Base-by-base conservation (phyloP, 2,113 vertebrate species). In the Dolichotis patagonum region DNA sequence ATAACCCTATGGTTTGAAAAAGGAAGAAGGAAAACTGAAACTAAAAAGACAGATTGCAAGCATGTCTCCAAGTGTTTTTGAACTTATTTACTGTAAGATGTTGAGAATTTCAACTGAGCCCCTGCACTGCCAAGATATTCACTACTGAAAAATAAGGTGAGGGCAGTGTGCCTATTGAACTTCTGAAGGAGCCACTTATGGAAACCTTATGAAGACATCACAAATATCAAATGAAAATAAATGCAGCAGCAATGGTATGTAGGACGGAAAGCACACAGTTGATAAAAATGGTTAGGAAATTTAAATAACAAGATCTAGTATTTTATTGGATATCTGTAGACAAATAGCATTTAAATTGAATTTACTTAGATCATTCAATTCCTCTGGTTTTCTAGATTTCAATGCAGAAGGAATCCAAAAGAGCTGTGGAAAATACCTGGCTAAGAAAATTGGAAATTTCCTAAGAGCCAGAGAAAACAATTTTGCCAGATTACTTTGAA, bases 401-500 rank as follows among this genome's bases (percentile, higher is more conserved):
- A 77, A 1, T 58, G 6, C 83, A 30, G 30, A 95, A 82, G 38
- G 86, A 88, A 85, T 46, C 92, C 77, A 87, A 32, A 88, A 84
- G 20, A 73, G 4, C 41, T 69, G 5, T 87, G 4, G 7, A 75
- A 90, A 63, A 11, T 43, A 1, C 63, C 35, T 93, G 60, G 49
- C 35, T 22, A 92, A 91, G 63, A 92, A 95, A 97, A 92, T 32
- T 88, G 41, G 52, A 96, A 95, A 86, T 43, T 14, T 1, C 46
- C 35, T 88, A 86, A 87, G 24, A 88, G 13, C 5, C 54, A 62
- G 7, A 95, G 63, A 73, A 96, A 96, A 78, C 35, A 92, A 85
- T 94, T 71, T 97, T 94, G n/a, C 28, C 41, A 95, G 41, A 60
- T 88, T 88, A 58, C 30, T 73, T 95, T 88, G 32, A 95, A 95